Evolutionary conservation across 1,140 invertebrate species (phyloP), one percentile per base, ranked within the genome.

Genomic region (Aphidius ervi): DNA sequence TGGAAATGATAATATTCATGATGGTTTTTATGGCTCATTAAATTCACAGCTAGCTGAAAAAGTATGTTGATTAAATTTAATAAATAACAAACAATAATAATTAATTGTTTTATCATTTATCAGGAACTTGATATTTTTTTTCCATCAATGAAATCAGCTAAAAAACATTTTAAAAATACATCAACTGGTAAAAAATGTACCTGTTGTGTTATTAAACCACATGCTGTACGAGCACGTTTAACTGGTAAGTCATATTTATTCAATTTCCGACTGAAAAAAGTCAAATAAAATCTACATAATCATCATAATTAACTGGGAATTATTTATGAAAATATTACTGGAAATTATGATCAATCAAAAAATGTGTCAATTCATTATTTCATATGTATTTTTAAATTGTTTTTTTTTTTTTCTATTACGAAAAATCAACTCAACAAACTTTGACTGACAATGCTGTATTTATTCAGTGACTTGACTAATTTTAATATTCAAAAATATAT

Each of bases 201-300:
- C 5, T 88, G 92, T 64, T 94, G 91, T 70, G 82, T 98, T 40
- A 89, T 97, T 16, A 96, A 97, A 76, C 94, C 95, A n/a, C 94
- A 97, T 79, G 89, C 89, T 48, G 81, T 97, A 5, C 82, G 87
- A 63, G 87, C 88, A 71, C 87, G 84, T 58, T 57, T 71, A 31
- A 60, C 46, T 45, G 73, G 85, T 85, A 43, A 57, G 48, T 56
- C 55, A 68, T 66, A 37, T 46, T 23, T 5, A 50, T 62, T 46
- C 31, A 9, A 83, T 82, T 16, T 61, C 68, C 86, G 2, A 46
- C 6, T 45, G 10, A 60, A 43, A 46, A 55, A 49, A 58, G 16
- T 42, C 37, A 37, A 10, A 54, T 59, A 50, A 61, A 60, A 31
- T 39, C 48, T 56, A 57, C 42, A 61, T 66, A 31, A 8, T 31